Evolutionary conservation across 1,140 invertebrate species (phyloP), one percentile per base, ranked within the genome.

Genomic region (Trinorchestia longiramus): DNA sequence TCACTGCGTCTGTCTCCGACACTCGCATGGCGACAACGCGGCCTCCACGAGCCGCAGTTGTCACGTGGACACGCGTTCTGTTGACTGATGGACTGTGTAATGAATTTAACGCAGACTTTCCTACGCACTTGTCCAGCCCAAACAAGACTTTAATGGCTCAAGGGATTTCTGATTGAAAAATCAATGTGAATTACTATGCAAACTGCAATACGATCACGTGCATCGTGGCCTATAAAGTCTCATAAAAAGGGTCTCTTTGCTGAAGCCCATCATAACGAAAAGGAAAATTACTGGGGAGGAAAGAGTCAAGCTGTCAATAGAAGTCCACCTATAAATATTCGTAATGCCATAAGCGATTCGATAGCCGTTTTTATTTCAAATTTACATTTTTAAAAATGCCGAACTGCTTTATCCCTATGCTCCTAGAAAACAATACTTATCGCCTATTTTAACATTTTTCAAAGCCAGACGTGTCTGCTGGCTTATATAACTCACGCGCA

Each of bases 161-260:
- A 47, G 92, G 43, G 44, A 94, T 94, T 47, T 94, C 44, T 94
- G 88, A 94, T 94, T 94, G 43, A 94, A 94, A 94, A 94, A 94
- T 94, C 92, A 94, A 94, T 94, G 43, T 94, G 92, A 94, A 45
- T 94, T 94, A 90, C 88, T 43, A 90, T 90, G 88, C 88, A 90
- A 90, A 90, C 41, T 90, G 88, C 88, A 90, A 90, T 90, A 41
- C 43, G 88, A 90, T 90, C 88, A 90, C 88, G 88, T 90, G 88
- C 88, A 42, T 43, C 43, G 43, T 90, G 43, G 88, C 88, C 88
- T 19, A 90, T 90, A 90, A 90, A 90, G 28, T 42, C 41, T 42
- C 88, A 90, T 90, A 90, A 90, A 90, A 90, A 90, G 62, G 62
- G 28, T 77, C 62, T 77, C 62, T 77, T 77, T 28, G 11, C 62